Conservation (phyloP, 2,888 invertebrate genomes). For the Dicyrtomina minuta region DNA sequence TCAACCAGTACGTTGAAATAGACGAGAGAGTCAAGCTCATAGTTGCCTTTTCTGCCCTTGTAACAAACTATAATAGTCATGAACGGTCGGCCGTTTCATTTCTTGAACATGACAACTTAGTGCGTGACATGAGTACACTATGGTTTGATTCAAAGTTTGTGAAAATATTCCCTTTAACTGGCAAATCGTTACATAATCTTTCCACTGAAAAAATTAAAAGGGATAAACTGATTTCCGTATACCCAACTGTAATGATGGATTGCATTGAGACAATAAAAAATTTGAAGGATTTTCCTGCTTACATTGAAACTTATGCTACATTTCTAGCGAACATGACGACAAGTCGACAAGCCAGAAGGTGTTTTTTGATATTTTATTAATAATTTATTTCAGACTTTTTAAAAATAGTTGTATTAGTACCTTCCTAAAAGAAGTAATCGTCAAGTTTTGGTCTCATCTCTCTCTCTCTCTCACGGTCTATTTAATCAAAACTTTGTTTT, state of each 20-base stretch:
- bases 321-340: slow-evolving; percentile 28
- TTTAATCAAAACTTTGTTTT: too few relatives aligned
- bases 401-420: too few relatives aligned
- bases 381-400: too few relatives aligned
- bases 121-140: background rate
- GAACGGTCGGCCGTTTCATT: background rate
- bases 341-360: slow-evolving; percentile 18
- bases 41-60: background rate
- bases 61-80: slow-evolving; percentile 16
- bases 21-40: background rate
- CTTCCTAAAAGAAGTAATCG: too few relatives aligned
- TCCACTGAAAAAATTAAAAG: slow-evolving; percentile 9
- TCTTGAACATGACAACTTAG: background rate
- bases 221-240: background rate
- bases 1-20: background rate
- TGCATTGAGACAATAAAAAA: background rate
- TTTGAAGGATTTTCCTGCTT: background rate
- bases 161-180: background rate
- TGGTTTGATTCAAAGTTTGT: background rate
- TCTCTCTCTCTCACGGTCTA: too few relatives aligned
- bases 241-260: slow-evolving; percentile 8
- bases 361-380: too few relatives aligned
- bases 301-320: background rate
- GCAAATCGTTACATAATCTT: slow-evolving; percentile 12
- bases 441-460: too few relatives aligned